phyloP scores from a whole-genome alignment of 2,888 invertebrate genomes.

The Calameuta idolon region DNA sequence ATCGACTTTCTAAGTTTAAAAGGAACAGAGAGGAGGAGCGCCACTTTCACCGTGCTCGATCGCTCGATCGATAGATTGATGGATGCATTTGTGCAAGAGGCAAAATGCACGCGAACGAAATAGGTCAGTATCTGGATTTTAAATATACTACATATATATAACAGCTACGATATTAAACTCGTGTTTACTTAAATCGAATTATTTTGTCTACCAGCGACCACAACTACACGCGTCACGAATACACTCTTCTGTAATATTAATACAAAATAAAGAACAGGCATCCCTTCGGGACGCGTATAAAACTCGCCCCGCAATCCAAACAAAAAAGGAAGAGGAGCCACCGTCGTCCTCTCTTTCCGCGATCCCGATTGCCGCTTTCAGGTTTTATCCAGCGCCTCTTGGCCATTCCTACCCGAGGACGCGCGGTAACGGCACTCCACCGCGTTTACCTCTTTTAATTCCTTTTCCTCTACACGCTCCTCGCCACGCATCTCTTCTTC shows the following conservation, averaged over 20 bases:
- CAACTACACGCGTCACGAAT: background rate
- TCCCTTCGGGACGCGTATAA: background rate
- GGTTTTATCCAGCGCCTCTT: constrained; percentile 31
- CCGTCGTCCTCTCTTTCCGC: constrained; percentile 3
- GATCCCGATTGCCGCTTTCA: constrained; percentile 29
- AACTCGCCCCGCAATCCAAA: background rate
- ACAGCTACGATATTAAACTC: background rate
- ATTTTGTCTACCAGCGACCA: background rate
- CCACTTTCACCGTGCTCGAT: constrained; percentile 55
- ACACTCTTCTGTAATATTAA: background rate
- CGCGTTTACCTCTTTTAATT: background rate
- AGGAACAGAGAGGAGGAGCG: constrained; percentile 37
- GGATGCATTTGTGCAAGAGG: constrained; percentile 23
- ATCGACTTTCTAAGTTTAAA: constrained; percentile 63
- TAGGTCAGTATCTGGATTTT: background rate
- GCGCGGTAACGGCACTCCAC: constrained; percentile 24
- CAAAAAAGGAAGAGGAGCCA: background rate
- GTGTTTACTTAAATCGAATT: background rate
- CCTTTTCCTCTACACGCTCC: background rate
- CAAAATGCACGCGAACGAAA: background rate
- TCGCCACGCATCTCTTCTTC: constrained; percentile 11
- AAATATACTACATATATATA: background rate
- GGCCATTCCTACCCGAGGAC: constrained; percentile 22
- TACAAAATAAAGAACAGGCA: background rate
- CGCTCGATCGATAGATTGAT: constrained; percentile 25